phyloP scores from a whole-genome alignment of 2,888 invertebrate species.

The Podabrus alpinus region DNA sequence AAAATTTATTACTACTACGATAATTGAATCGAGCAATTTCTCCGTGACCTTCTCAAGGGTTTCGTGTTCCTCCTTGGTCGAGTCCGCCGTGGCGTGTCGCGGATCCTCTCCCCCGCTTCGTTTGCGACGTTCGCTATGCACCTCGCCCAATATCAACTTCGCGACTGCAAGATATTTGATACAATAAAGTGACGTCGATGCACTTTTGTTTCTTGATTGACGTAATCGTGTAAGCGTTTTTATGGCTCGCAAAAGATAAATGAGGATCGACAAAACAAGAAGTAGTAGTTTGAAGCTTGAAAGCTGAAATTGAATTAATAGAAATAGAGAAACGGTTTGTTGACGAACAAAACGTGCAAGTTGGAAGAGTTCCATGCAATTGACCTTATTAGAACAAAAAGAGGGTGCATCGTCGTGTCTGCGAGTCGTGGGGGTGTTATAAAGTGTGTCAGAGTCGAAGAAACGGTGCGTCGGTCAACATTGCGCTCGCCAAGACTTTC shows the following conservation, averaged over 20 bases:
- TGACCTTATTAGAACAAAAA: constrained; percentile 52
- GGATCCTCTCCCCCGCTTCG: constrained; percentile 35
- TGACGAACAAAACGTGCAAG: constrained; percentile 28
- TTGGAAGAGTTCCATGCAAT: constrained; percentile 41
- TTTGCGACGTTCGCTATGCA: constrained; percentile 40
- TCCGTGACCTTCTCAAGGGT: constrained; percentile 57
- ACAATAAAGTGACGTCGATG: background rate
- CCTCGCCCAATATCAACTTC: constrained; percentile 24
- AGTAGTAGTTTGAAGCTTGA: background rate
- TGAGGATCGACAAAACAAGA: background rate
- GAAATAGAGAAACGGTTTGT: constrained; percentile 18
- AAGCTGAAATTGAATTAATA: background rate
- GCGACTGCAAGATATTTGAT: constrained; percentile 7
- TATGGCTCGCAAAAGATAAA: too few species aligned
- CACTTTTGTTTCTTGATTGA: background rate
- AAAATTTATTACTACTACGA: constrained; percentile 23
- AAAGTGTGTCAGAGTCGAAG: constrained; percentile 54
- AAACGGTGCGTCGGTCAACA: constrained; percentile 59
- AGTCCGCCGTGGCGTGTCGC: constrained; percentile 41
- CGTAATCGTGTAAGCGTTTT: background rate
- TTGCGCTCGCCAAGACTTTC: constrained; percentile 50
- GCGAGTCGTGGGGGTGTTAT: constrained; percentile 52
- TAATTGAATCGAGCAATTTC: constrained; percentile 40
- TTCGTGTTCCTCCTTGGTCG: constrained; percentile 55
- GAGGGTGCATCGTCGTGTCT: constrained; percentile 51